Evolutionary conservation across 2,113 vertebrate genomes (phyloP), one percentile per base, ranked within the genome.

Genomic region (Mesitornis unicolor): DNA sequence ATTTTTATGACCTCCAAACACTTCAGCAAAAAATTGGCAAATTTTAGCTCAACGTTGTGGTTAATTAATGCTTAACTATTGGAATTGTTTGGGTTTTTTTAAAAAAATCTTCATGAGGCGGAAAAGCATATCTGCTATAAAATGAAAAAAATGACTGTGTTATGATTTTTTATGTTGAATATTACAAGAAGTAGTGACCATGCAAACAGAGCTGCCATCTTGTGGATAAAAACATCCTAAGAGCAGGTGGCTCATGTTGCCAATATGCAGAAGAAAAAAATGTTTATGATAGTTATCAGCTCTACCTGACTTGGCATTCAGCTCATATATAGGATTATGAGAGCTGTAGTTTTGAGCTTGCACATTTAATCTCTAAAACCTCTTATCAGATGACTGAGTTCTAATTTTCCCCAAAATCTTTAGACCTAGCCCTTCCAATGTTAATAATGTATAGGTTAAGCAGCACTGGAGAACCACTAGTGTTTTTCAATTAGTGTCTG

Each of bases 141-240:
- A 84, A 35, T 40, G 1, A 17, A 57, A 84, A 43, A 40, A 51
- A 26, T 2, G 2, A 26, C 9, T 0, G 0, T 13, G 10, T 4
- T 87, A 51, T 7, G 14, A 56, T 28, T 89, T n/a, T 91, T 83
- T 18, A 64, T 17, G 56, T 53, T 68, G 35, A 70, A 63, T 68
- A 84, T 36, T 81, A 6, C 16, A 74, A 68, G 20, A 91, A 38
- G 36, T 54, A 51, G 29, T 60, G 80, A 71, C 81, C 73, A 70
- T 56, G 40, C 36, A 96, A 93, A 57, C 75, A 91, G 84, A 98
- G 89, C 84, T 98, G 95, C 97, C 96, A 96, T 95, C 97, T 97
- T 97, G 95, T 97, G 96, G 92, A 94, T 95, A 90, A 91, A 59
- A 73, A 17, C 18, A 17, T 70, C 79, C 56, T 64, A 29, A 47